These are phyloP conservation scores for Poecilia picta DNA, from an alignment of 2,797 vertebrate genomes.

Conservation along the genomic window DNA sequence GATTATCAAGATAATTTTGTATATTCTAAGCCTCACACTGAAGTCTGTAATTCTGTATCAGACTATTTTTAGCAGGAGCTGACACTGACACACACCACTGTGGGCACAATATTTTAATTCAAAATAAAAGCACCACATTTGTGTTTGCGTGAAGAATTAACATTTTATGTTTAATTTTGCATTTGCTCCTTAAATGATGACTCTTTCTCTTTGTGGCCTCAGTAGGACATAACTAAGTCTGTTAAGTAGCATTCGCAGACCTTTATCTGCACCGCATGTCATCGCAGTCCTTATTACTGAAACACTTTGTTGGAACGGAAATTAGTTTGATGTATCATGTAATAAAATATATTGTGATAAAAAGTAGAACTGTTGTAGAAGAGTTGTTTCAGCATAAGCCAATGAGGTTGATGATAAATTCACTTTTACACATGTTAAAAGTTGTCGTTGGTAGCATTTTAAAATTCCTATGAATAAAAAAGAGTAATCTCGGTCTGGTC, in stretches of 20 bases:
- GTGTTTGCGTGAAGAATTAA: not conserved
- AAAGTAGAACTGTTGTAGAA: not conserved
- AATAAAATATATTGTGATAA: not conserved
- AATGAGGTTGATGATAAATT: constrained; percentile 4
- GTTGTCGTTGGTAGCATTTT: not conserved
- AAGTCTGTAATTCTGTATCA: not conserved
- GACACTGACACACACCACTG: not conserved
- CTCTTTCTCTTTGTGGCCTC: not conserved
- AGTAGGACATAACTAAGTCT: constrained; percentile 3
- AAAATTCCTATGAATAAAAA: constrained; percentile 31
- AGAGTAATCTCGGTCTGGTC: constrained; percentile 23
- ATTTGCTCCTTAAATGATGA: not conserved
- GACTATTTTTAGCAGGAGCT: not conserved
- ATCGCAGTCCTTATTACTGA: not conserved
- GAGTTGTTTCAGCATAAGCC: not conserved
- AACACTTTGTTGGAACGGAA: not conserved
- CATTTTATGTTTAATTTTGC: not conserved
- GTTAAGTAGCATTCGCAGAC: not conserved
- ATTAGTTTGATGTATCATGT: not conserved
- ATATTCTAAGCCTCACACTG: not conserved
- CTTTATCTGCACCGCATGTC: not conserved
- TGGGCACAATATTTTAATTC: not conserved
- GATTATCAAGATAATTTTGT: not conserved
- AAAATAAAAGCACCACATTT: not conserved
- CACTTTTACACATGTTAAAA: not conserved